Evolutionary conservation across 2,113 vertebrate species (phyloP), one percentile per base, ranked within the genome.

Genomic region (Hydrochoerus hydrochaeris): DNA sequence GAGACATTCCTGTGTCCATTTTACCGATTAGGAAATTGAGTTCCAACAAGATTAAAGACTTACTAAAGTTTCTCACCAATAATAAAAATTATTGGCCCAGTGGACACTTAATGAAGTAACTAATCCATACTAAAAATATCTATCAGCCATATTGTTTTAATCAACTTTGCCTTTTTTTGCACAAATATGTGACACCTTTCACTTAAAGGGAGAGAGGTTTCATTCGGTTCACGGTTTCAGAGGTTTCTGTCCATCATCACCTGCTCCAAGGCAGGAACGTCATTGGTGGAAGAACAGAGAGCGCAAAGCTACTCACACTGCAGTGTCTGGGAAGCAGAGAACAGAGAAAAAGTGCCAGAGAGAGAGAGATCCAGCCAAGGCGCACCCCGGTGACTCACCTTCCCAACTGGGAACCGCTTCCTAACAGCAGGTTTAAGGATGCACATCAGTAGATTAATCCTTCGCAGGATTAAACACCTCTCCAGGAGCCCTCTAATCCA

Each of bases 1-100:
- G 67, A 82, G 1, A 0, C 80, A 4, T 86, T 81, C 90, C 28
- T 71, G 6, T 54, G 49, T 26, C 35, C 13, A 17, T 60, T 75
- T 90, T 81, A 65, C 12, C 82, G 8, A 52, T 46, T 7, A 85
- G 30, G 24, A 94, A 96, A 94, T 20, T 92, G 41, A 94, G 17
- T 3, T 2, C 60, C 28, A 26, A 63, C 24, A 11, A 87, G 28
- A 85, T 63, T 54, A 88, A 95, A 62, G 13, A n/a, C n/a, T n/a
- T n/a, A n/a, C n/a, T n/a, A n/a, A n/a, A n/a, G n/a, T n/a, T n/a
- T n/a, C n/a, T n/a, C n/a, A 73, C 49, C 71, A 28, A 44, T 75
- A 26, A 88, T 54, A 92, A 88, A 75, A 71, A 85, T 38, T 24
- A 62, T 62, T 26, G 57, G 1, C 78, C 41, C 9, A 96, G 63